Evolutionary conservation across 2,113 vertebrate species (phyloP).

Genomic region (Rafetus swinhoei): DNA sequence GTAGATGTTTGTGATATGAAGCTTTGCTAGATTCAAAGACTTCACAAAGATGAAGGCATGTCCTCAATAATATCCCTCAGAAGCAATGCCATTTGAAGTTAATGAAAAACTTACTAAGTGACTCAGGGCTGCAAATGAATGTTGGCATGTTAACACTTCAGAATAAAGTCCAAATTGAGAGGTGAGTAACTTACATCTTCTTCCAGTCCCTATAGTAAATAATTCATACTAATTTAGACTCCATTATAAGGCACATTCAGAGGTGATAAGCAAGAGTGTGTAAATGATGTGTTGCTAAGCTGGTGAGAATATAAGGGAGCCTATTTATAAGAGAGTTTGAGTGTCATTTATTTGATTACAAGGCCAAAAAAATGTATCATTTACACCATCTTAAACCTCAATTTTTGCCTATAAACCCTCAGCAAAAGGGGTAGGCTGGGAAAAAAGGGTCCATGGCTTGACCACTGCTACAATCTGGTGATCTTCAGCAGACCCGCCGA

Average conservation of each 20-base stretch:
- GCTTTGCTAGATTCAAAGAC: conserved; percentile 52
- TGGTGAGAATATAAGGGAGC: neutral
- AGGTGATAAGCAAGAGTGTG: neutral
- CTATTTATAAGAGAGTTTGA: neutral
- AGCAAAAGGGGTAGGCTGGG: neutral
- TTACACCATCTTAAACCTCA: neutral
- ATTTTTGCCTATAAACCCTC: neutral
- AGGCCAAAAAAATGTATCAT: neutral
- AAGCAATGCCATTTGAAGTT: neutral
- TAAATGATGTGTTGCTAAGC: neutral
- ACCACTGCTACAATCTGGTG: neutral
- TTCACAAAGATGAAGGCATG: conserved; percentile 18
- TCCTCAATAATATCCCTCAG: conserved; percentile 38
- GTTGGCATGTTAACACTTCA: neutral
- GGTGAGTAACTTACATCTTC: neutral
- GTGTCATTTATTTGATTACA: neutral
- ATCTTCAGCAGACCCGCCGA: neutral
- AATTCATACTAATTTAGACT: neutral
- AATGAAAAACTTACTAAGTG: conserved; percentile 9
- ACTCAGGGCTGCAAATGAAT: conserved; percentile 24
- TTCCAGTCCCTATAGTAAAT: neutral
- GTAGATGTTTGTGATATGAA: conserved; percentile 46
- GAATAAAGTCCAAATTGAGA: neutral
- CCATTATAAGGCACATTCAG: neutral
- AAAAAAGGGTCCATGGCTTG: neutral